Evolutionary conservation across 2,113 vertebrate species (phyloP).

Genomic region (Erpornis zantholeuca): DNA sequence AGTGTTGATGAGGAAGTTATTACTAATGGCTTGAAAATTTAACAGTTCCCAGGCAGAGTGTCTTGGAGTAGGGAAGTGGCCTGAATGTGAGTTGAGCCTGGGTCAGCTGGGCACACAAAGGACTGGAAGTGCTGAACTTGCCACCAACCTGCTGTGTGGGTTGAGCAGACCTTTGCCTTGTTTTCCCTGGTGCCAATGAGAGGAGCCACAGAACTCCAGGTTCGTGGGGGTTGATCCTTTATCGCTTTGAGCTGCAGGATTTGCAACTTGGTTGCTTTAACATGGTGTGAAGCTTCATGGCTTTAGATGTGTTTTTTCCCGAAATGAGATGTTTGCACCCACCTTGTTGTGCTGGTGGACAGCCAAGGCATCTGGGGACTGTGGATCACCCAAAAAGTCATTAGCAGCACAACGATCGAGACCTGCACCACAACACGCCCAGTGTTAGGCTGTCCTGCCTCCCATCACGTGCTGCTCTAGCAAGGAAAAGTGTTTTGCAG

Average conservation of each 20-base stretch:
- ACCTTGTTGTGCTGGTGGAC: background rate
- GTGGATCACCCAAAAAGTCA: background rate
- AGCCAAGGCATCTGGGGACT: no score
- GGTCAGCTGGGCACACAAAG: background rate
- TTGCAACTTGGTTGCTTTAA: background rate
- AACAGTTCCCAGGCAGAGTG: background rate
- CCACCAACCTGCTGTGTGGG: background rate
- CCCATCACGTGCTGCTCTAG: rapidly evolving
- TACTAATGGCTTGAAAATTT: background rate
- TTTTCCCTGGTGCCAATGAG: background rate
- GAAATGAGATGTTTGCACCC: background rate
- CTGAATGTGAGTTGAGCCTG: background rate
- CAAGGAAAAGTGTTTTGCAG: background rate
- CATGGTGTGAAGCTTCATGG: rapidly evolving
- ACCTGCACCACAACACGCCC: rapidly evolving
- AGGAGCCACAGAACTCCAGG: background rate
- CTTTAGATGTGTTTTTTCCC: background rate
- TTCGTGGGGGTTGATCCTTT: background rate
- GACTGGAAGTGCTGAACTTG: background rate
- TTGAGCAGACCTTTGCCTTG: background rate
- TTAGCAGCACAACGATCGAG: background rate
- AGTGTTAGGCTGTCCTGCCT: rapidly evolving
- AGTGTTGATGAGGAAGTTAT: conserved; percentile 17
- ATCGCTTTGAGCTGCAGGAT: background rate
- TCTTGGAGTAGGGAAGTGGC: background rate